Conservation (phyloP, 1,140 invertebrate genomes). For the Palaemon carinicauda region DNA sequence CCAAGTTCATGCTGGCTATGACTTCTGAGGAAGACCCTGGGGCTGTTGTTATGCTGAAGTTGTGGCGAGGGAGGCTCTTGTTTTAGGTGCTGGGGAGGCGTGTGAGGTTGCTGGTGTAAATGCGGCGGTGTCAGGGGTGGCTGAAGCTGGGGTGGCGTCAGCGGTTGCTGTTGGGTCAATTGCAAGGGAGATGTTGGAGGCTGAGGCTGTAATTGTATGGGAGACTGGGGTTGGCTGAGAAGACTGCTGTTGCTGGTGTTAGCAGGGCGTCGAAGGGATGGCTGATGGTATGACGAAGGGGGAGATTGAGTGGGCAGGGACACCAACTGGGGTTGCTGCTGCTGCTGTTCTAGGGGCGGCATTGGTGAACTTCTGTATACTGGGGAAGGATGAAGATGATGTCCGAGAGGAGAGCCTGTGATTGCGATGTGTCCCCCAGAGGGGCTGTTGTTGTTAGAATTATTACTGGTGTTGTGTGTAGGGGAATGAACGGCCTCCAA, state of each 20-base stretch:
- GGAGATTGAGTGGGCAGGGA: conserved; percentile 28
- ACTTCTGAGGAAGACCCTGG: conserved; percentile 33
- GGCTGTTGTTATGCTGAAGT: not conserved
- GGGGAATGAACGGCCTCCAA: too few relatives aligned
- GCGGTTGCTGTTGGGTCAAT: not conserved
- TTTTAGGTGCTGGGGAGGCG: conserved; percentile 58
- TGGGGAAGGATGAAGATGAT: too few relatives aligned
- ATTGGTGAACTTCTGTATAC: too few relatives aligned
- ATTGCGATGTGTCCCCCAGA: too few relatives aligned
- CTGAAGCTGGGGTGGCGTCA: conserved; percentile 52
- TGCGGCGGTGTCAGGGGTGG: conserved; percentile 46
- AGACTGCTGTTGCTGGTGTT: not conserved
- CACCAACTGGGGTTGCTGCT: conserved; percentile 19
- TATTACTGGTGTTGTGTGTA: too few relatives aligned
- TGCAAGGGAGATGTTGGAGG: not conserved
- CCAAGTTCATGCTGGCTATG: conserved; percentile 45
- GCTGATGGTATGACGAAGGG: conserved; percentile 14
- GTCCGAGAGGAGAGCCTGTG: too few relatives aligned
- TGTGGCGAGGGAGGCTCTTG: conserved; percentile 57
- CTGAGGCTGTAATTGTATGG: not conserved
- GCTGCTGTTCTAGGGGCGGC: conserved; percentile 1
- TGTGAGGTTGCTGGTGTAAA: conserved; percentile 51
- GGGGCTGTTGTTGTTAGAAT: too few relatives aligned
- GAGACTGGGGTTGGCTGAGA: not conserved
- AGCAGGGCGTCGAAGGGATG: not conserved